A percentile compares a stretch with the other conserved stretches of the same genome.
phyloP scores from a whole-genome alignment of 2,113 vertebrate genomes.

The Tor tambroides region DNA sequence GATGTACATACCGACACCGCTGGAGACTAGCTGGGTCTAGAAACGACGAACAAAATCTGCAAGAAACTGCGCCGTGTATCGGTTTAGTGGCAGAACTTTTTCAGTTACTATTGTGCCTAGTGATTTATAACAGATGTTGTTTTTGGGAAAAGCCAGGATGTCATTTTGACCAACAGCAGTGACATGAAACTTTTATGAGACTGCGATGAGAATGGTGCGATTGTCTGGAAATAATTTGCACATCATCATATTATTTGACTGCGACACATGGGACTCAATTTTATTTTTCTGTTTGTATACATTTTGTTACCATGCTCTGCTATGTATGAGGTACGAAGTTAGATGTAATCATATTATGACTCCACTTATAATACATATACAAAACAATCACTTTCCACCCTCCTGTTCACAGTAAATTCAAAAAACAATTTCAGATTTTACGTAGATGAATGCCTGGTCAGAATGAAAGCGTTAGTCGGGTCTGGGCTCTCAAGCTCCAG shows the following conservation, averaged over 20 bases:
- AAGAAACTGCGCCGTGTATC: conserved; percentile 31
- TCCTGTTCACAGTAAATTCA: background rate
- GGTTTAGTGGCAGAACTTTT: conserved; percentile 65
- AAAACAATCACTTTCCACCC: conserved; percentile 26
- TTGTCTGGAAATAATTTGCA: conserved; percentile 42
- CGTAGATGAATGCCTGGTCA: conserved; percentile 60
- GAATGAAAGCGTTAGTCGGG: background rate
- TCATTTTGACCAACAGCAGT: conserved; percentile 30
- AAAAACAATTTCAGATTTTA: conserved; percentile 39
- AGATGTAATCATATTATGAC: conserved; percentile 17
- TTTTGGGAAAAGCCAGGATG: conserved; percentile 37
- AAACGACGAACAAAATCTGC: conserved; percentile 31
- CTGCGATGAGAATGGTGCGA: conserved; percentile 26
- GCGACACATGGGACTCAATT: conserved; percentile 27
- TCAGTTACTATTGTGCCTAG: conserved; percentile 72
- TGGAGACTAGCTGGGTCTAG: conserved; percentile 47
- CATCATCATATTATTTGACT: conserved; percentile 39
- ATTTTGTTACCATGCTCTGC: conserved; percentile 36
- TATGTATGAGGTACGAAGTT: conserved; percentile 39
- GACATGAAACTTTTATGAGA: conserved; percentile 37
- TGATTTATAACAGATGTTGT: conserved; percentile 68
- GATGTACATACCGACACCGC: conserved; percentile 48
- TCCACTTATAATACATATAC: conserved; percentile 36
- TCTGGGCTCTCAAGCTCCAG: background rate
- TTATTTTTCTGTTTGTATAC: conserved; percentile 27